Evolutionary conservation across 2,797 vertebrate species (phyloP), one percentile per base, ranked within the genome.

Genomic region (Botia kubotai): DNA sequence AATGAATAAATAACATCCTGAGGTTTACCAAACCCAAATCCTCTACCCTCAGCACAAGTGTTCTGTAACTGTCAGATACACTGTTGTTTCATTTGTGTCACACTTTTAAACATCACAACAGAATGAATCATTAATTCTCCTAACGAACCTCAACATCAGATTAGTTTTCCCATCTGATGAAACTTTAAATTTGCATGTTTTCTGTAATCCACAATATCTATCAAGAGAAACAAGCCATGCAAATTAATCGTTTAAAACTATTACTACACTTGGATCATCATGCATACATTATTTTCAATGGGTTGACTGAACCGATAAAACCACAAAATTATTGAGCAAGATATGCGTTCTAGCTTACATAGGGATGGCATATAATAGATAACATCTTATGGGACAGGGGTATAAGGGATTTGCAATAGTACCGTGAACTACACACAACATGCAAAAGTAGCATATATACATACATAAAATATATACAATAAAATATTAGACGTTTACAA

Each of bases 1-100:
- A 63, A 71, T 63, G 1, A 50, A 79, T 60, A 62, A 36, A 78
- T 33, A 79, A 39, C 52, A 62, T 16, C 23, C 69, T 11, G 33
- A 19, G 63, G 26, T 65, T 65, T 36, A 36, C 14, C 33, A 65
- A 63, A 63, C 1, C 60, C 19, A 6, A 29, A 55, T 6, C 26
- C 17, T 48, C 7, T 13, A 71, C n/a, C 14, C 3, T 52, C 13
- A 13, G 52, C 14, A 57, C 19, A 68, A 57, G 52, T 46, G 48
- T 53, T 65, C 19, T 33, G 29, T 26, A 12, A 17, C 33, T 68
- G 52, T 76, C 29, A 46, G 1, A 46, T 46, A 46, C 21, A 23
- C 48, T 55, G 52, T 12, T 17, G 29, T 55, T 53, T 55, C 52
- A 55, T 17, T 5, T 5, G 33, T 52, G 13, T 52, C 55, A 46